Evolutionary conservation across 1,140 invertebrate genomes (phyloP), one percentile per base, ranked within the genome.

Genomic region (Bombus turneri): DNA sequence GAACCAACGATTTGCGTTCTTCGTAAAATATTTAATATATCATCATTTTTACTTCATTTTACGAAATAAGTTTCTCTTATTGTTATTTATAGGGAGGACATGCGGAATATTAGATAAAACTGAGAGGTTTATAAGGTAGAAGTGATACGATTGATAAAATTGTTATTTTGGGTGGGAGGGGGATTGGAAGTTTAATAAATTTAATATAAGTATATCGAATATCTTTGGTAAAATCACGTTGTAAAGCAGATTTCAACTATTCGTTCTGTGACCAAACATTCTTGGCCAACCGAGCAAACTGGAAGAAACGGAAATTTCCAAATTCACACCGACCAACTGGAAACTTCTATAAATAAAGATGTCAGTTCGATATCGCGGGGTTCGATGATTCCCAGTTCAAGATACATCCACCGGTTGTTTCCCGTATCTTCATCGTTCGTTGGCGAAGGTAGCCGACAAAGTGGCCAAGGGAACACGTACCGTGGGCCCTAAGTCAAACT

Each of bases 401-500:
- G 84, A 83, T 87, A 85, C n/a, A 39, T 64, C 47, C 31, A 3
- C 28, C 22, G 64, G 22, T 41, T 81, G 57, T 83, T 86, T 64
- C 25, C 64, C 72, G 72, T 85, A 85, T 85, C 83, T 86, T 80
- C 87, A 64, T 43, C 73, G 25, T 71, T 39, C 41, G 77, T 66
- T 41, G n/a, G 37, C 39, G 62, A 87, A 31, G 75, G 59, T 64
- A 41, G 71, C 53, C 77, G 85, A 81, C 88, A 81, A 81, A 84
- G 77, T 81, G 76, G 77, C 34, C 74, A 34, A 57, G 3, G n/a
- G 73, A 85, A 69, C 69, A 43, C 53, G 79, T 74, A 75, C 57
- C 62, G 8, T 37, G 39, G 57, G 28, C 57, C 66, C 78, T 90
- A 89, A 91, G 83, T 89, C 77, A 81, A 93, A 91, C 89, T 92